Percentiles rank a stretch among this genome's conserved stretches.
Conservation (phyloP, 2,113 vertebrate genomes). For the Thinocorus orbignyianus region DNA sequence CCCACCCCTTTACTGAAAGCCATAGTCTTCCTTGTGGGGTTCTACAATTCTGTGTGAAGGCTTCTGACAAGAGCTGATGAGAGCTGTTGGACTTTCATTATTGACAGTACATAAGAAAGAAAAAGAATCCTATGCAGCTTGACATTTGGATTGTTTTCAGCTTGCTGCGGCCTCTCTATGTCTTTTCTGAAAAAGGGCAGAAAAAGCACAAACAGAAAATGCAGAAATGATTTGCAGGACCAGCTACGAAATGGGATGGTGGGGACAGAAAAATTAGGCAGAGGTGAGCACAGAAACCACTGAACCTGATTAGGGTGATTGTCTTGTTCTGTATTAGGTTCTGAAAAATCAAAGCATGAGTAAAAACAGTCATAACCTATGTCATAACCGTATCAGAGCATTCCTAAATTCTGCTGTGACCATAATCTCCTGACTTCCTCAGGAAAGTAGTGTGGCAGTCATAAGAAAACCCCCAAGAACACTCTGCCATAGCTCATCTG, state of each 20-base stretch:
- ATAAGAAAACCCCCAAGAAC: background rate
- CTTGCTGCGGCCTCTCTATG: background rate
- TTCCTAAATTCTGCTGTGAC: background rate
- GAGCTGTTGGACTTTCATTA: background rate
- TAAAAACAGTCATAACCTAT: background rate
- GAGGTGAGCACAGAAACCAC: background rate
- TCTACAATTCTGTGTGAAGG: background rate
- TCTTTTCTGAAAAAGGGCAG: background rate
- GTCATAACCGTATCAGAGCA: background rate
- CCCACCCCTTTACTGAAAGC: background rate
- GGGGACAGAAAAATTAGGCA: background rate
- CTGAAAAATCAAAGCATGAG: background rate
- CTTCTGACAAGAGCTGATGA: background rate
- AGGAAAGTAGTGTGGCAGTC: background rate
- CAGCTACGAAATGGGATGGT: background rate
- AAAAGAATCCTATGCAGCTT: background rate
- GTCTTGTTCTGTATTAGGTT: background rate
- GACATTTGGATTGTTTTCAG: background rate
- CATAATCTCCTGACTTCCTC: background rate
- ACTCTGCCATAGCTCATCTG: background rate
- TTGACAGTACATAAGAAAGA: background rate
- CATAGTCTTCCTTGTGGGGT: background rate
- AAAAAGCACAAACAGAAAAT: background rate
- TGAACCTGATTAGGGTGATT: background rate
- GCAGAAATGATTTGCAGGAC: background rate